Conservation (phyloP, 1,140 invertebrate genomes). For the Drosophila equinoxialis region DNA sequence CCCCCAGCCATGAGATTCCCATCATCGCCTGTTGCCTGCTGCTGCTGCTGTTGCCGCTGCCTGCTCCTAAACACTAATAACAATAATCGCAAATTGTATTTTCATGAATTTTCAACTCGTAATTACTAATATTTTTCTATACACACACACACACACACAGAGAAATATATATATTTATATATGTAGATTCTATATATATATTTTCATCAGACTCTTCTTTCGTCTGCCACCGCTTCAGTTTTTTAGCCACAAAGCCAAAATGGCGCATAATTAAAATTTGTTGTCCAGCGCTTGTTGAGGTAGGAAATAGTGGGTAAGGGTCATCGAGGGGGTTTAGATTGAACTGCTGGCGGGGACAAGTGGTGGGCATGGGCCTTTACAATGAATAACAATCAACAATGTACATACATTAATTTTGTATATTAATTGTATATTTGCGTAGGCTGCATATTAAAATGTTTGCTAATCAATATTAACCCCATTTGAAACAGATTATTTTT, state of each 20-base stretch:
- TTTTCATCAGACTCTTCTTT: constrained; percentile 1
- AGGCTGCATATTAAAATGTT: constrained; percentile 70
- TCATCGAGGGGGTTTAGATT: not conserved
- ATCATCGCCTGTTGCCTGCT: constrained; percentile 37
- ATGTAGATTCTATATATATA: constrained; percentile 48
- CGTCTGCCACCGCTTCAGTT: not conserved
- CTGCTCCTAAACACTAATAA: constrained; percentile 75
- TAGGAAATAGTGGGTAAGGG: not conserved
- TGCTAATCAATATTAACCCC: constrained; percentile 66
- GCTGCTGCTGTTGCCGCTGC: constrained; percentile 21
- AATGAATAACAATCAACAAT: constrained; percentile 82
- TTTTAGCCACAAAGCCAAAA: constrained; percentile 34
- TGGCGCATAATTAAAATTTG: constrained; percentile 77
- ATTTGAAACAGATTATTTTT: constrained; percentile 57
- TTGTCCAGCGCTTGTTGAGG: constrained; percentile 37
- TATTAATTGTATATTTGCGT: constrained; percentile 77
- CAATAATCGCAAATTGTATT: constrained; percentile 82
- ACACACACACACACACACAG: constrained; percentile 18
- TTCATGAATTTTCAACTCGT: constrained; percentile 79
- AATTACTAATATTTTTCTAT: constrained; percentile 76
- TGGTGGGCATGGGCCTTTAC: constrained; percentile 25
- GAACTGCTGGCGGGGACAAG: not conserved
- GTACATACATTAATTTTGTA: constrained; percentile 79
- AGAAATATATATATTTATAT: constrained; percentile 33
- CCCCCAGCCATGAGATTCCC: constrained; percentile 8